Percentiles rank a stretch among this genome's conserved stretches.
These are phyloP conservation scores for Diorhabda sublineata DNA, from an alignment of 1,140 invertebrate genomes.

Conservation along the genomic window DNA sequence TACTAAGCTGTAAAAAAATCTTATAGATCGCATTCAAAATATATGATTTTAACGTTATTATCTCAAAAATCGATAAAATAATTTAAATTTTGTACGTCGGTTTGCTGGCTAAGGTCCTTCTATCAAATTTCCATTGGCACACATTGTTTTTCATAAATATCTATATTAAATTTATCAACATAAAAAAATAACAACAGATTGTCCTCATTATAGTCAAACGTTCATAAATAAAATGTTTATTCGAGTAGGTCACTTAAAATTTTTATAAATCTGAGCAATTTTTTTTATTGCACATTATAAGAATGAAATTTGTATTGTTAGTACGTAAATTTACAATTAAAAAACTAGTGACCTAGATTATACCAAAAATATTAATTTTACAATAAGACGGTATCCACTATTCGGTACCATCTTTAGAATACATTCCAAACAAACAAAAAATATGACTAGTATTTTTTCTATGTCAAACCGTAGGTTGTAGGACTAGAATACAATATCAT, in stretches of 20 bases:
- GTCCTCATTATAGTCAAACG: constrained; percentile 44
- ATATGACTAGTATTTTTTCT: no score
- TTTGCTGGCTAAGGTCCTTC: constrained; percentile 19
- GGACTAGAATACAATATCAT: constrained; percentile 31
- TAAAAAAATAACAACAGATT: constrained; percentile 42
- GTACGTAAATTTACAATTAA: no score
- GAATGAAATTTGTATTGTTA: no score
- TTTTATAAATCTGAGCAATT: background rate
- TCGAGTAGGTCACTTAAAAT: constrained; percentile 3
- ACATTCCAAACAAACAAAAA: no score
- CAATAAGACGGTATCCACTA: no score
- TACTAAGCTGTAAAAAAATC: no score
- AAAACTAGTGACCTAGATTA: no score
- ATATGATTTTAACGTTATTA: no score
- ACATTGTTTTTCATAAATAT: constrained; percentile 11
- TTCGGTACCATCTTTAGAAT: no score
- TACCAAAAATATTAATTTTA: no score
- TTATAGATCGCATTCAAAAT: no score
- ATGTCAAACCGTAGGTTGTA: background rate
- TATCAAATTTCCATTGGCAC: constrained; percentile 31
- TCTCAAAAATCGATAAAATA: no score
- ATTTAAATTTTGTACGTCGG: constrained; percentile 24
- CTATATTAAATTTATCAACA: constrained; percentile 26
- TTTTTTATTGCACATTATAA: background rate
- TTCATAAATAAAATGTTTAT: constrained; percentile 21